Percentiles rank a stretch among this genome's conserved stretches.
These are phyloP conservation scores for Epirrita christyi DNA, from an alignment of 2,888 invertebrate genomes.

Conservation along the genomic window DNA sequence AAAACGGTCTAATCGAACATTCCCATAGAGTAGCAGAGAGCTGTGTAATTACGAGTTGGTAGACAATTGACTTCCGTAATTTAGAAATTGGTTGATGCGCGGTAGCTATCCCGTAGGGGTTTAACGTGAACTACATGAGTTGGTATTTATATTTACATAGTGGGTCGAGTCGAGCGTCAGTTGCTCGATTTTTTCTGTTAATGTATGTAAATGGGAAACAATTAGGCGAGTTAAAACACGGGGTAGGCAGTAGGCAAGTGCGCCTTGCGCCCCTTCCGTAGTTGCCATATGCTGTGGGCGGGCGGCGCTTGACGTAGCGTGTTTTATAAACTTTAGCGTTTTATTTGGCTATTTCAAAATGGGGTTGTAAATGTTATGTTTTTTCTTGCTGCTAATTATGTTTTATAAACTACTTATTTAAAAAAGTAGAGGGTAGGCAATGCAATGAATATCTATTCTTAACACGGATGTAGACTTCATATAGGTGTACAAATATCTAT, in stretches of 20 bases:
- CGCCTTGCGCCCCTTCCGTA: constrained; percentile 73
- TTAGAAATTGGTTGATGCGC: constrained; percentile 59
- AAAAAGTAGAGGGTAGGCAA: too few relatives aligned
- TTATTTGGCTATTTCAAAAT: constrained; percentile 35
- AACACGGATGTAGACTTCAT: too few relatives aligned
- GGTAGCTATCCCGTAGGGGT: constrained; percentile 49
- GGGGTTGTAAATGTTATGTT: constrained; percentile 27
- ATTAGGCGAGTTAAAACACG: constrained; percentile 84
- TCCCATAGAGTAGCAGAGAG: constrained; percentile 50
- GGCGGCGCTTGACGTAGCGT: constrained; percentile 54
- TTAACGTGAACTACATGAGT: constrained; percentile 54
- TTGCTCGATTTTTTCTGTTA: constrained; percentile 77
- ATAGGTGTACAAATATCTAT: too few relatives aligned
- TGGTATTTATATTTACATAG: constrained; percentile 67
- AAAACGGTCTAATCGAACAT: constrained; percentile 44
- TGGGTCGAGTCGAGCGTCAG: constrained; percentile 64
- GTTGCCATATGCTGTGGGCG: constrained; percentile 79
- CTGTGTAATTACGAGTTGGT: constrained; percentile 56
- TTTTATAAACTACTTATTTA: constrained; percentile 7
- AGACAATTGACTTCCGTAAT: constrained; percentile 76
- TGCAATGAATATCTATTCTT: too few relatives aligned
- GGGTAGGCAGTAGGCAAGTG: constrained; percentile 82
- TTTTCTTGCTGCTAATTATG: constrained; percentile 17
- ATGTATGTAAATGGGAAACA: constrained; percentile 84
- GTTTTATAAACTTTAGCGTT: constrained; percentile 42